Percentiles rank a stretch among this genome's conserved stretches.
phyloP scores from a whole-genome alignment of 2,797 vertebrate genomes.

The Taeniopygia guttata region DNA sequence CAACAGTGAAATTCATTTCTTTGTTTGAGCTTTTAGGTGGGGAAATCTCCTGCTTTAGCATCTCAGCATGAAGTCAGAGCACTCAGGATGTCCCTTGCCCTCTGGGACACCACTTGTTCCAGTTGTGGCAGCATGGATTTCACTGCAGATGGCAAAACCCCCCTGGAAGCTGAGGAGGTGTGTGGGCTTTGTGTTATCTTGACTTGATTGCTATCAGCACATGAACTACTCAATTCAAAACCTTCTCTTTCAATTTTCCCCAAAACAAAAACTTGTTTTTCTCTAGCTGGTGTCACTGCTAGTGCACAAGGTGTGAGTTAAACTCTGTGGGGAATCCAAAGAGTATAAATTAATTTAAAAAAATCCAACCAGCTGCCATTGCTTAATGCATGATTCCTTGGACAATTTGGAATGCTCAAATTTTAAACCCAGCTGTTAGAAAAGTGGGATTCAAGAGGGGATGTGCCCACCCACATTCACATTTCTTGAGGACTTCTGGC shows the following conservation, averaged over 20 bases:
- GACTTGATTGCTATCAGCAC: background rate
- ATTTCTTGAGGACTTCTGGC: background rate
- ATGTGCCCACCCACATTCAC: background rate
- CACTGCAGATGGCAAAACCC: background rate
- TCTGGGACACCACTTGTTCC: background rate
- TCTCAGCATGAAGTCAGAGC: background rate
- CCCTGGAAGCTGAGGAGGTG: background rate
- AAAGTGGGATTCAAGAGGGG: background rate
- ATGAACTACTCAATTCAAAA: background rate
- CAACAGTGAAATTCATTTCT: background rate
- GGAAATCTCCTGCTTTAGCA: background rate
- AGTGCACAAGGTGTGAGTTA: background rate
- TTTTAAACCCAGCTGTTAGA: background rate
- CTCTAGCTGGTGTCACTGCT: background rate
- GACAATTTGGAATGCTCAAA: background rate
- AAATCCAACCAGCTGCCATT: background rate
- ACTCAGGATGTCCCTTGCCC: background rate
- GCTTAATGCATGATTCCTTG: background rate
- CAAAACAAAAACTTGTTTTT: background rate
- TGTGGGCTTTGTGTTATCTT: background rate
- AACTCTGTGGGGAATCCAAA: background rate
- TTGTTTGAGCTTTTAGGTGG: background rate
- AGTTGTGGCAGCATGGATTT: background rate
- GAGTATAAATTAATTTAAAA: background rate
- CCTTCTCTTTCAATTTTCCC: background rate